These are phyloP conservation scores for Adelognathus sp. DNA, from an alignment of 2,888 invertebrate genomes.

Conservation along the genomic window DNA sequence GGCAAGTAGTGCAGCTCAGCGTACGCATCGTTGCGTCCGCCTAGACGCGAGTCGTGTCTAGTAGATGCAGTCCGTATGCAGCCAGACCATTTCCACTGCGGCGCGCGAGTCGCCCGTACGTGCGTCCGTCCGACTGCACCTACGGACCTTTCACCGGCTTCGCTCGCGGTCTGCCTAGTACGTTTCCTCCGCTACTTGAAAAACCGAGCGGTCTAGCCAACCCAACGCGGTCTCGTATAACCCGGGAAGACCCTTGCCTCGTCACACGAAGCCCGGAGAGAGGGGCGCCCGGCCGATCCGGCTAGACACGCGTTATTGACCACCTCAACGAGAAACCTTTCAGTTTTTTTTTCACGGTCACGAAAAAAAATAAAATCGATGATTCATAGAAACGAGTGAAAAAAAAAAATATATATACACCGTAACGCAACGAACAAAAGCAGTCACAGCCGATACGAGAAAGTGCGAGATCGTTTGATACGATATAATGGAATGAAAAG, in stretches of 20 bases:
- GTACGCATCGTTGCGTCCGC: constrained; percentile 26
- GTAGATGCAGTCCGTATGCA: constrained; percentile 53
- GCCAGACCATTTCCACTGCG: constrained; percentile 40
- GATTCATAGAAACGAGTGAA: background rate
- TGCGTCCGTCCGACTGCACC: constrained; percentile 43
- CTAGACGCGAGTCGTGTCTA: constrained; percentile 42
- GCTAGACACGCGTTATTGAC: background rate
- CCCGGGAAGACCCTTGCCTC: background rate
- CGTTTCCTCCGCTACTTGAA: constrained; percentile 72
- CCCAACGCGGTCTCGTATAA: background rate
- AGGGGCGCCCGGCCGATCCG: background rate
- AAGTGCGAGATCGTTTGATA: constrained; percentile 10
- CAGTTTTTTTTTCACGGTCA: background rate
- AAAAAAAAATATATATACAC: background rate
- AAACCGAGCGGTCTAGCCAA: background rate
- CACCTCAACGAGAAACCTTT: background rate
- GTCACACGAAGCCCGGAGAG: background rate
- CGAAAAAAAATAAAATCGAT: background rate
- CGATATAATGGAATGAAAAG: no score
- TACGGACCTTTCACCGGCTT: constrained; percentile 34
- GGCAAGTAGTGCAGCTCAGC: constrained; percentile 38
- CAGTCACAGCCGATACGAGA: constrained; percentile 12
- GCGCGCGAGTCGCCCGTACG: constrained; percentile 23
- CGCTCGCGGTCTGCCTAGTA: constrained; percentile 70
- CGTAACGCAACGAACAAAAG: background rate